Evolutionary conservation across 2,797 vertebrate species (phyloP).

Genomic region (Mus minutoides): DNA sequence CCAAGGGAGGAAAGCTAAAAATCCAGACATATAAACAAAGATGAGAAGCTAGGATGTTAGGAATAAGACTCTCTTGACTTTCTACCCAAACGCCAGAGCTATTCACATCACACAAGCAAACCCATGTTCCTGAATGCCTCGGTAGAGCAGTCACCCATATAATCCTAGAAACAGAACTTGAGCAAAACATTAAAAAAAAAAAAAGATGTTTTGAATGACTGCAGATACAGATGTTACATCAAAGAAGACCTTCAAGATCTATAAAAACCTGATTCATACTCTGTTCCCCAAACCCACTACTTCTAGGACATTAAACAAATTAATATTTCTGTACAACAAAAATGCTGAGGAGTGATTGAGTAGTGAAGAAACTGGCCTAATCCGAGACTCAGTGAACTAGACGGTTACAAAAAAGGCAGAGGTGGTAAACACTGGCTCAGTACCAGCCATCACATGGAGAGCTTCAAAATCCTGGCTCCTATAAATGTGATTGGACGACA

Average conservation of each 20-base stretch:
- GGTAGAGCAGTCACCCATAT: neutral
- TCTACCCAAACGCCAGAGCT: neutral
- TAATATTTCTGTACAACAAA: neutral
- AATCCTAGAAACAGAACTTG: neutral
- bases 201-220: neutral
- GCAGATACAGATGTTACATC: neutral
- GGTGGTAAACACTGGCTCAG: neutral
- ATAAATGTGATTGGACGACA: neutral
- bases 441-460: neutral
- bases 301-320: neutral
- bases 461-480: neutral
- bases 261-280: neutral
- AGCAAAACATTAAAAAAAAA: neutral
- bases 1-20: neutral
- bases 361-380: neutral
- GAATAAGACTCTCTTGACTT: neutral
- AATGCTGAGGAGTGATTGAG: neutral
- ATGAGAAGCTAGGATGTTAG: neutral
- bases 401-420: neutral
- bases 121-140: neutral
- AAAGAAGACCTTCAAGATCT: neutral
- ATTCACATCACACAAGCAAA: neutral
- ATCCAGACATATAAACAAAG: constrained; percentile 15
- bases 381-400: neutral
- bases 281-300: neutral